Conservation (phyloP, 2,113 vertebrate genomes). For the Ursus arctos region DNA sequence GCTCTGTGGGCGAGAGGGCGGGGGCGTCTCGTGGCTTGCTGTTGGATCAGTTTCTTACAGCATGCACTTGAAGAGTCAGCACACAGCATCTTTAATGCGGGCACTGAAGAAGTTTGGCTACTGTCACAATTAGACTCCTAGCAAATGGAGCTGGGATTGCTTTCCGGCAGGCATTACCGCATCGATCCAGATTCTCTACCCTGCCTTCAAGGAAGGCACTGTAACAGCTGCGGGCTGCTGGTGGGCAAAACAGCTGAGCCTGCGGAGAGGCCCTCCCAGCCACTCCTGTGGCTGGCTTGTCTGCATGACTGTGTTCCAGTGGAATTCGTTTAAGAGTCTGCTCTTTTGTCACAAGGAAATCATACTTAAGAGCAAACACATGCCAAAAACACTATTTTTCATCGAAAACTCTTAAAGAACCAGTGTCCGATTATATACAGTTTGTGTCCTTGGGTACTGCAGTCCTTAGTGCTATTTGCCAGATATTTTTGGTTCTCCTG, state of each 20-base stretch:
- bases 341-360: not conserved
- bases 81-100: constrained; percentile 8
- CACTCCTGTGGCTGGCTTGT: not conserved
- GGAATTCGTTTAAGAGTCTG: not conserved
- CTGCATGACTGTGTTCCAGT: not conserved
- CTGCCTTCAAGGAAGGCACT: not conserved
- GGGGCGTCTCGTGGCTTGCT: not conserved
- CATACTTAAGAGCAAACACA: not conserved
- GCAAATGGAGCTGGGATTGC: not conserved
- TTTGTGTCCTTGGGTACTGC: not conserved
- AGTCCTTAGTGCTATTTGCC: not conserved
- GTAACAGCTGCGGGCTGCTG: not conserved
- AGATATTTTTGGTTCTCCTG: not conserved
- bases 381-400: not conserved
- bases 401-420: not conserved
- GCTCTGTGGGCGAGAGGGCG: not conserved
- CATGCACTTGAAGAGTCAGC: constrained; percentile 11
- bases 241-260: not conserved
- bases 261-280: not conserved
- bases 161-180: not conserved
- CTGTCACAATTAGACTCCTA: constrained; percentile 52
- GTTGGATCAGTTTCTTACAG: not conserved
- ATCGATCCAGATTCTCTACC: not conserved
- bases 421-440: not conserved
- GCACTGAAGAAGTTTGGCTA: not conserved